Percentiles rank a stretch among this genome's conserved stretches.
Conservation (phyloP, 2,113 vertebrate genomes). For the Xerus inauris region DNA sequence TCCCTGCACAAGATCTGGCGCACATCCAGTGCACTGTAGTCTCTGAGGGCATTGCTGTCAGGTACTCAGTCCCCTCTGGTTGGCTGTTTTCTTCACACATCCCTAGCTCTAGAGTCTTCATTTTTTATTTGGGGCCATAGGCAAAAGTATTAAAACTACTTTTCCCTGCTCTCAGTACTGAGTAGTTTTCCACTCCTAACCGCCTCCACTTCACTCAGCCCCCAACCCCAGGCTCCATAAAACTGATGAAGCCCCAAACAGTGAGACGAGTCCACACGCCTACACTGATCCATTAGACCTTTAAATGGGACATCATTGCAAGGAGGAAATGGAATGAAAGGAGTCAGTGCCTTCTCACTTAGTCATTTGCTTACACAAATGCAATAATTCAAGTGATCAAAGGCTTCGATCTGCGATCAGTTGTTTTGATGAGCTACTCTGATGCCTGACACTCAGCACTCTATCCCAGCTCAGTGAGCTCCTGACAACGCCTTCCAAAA, state of each 20-base stretch:
- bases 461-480: not conserved
- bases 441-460: not conserved
- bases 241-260: not conserved
- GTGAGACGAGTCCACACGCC: not conserved
- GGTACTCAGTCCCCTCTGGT: not conserved
- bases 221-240: not conserved
- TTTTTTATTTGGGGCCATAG: not conserved
- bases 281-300: not conserved
- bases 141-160: not conserved
- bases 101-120: not conserved
- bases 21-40: too few relatives aligned
- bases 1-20: not conserved
- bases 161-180: not conserved
- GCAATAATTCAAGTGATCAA: not conserved
- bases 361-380: not conserved
- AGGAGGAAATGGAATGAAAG: not conserved
- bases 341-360: not conserved
- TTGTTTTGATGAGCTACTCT: not conserved
- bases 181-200: not conserved
- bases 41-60: not conserved
- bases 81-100: not conserved
- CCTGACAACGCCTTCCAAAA: not conserved
- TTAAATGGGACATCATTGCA: rapidly evolving
- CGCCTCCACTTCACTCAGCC: rapidly evolving
- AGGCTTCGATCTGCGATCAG: not conserved